phyloP scores from a whole-genome alignment of 37 sponge, comb jelly and placozoan species.

The Tethya wilhelma region DNA sequence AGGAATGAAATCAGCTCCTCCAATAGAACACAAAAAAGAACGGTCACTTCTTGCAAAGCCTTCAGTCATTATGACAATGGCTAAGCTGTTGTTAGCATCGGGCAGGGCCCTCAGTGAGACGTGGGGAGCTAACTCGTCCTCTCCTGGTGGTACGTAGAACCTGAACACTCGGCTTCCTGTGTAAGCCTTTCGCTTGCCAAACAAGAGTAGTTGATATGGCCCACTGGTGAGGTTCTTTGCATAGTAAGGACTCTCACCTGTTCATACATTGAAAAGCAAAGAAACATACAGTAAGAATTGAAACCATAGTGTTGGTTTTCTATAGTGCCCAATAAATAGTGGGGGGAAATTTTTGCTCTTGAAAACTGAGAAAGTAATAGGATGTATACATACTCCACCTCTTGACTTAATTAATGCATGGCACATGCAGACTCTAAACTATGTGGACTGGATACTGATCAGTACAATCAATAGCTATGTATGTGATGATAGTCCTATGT shows the following conservation, averaged over 20 bases:
- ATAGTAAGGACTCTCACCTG: constrained; percentile 44
- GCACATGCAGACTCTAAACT: neutral
- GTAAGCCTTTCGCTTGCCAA: neutral
- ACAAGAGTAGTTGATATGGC: constrained; percentile 5
- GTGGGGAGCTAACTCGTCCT: neutral
- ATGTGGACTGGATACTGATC: neutral
- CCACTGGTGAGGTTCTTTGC: constrained; percentile 7
- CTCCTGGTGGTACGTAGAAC: neutral
- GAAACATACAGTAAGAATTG: neutral
- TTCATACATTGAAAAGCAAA: neutral
- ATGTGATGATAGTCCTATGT: neutral
- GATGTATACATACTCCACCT: neutral
- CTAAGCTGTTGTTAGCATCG: neutral
- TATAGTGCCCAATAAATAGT: too few relatives aligned
- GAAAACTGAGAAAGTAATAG: neutral
- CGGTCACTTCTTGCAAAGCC: neutral
- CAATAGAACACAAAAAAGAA: constrained; percentile 19
- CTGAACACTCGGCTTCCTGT: neutral
- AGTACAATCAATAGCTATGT: neutral
- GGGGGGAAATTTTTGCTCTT: too few relatives aligned
- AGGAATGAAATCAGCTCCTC: neutral
- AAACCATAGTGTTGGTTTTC: neutral
- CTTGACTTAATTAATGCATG: neutral
- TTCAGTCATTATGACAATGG: neutral
- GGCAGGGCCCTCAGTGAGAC: neutral